Base-by-base conservation (phyloP, 2,797 vertebrate genomes). In the Ceyx erithaca region DNA sequence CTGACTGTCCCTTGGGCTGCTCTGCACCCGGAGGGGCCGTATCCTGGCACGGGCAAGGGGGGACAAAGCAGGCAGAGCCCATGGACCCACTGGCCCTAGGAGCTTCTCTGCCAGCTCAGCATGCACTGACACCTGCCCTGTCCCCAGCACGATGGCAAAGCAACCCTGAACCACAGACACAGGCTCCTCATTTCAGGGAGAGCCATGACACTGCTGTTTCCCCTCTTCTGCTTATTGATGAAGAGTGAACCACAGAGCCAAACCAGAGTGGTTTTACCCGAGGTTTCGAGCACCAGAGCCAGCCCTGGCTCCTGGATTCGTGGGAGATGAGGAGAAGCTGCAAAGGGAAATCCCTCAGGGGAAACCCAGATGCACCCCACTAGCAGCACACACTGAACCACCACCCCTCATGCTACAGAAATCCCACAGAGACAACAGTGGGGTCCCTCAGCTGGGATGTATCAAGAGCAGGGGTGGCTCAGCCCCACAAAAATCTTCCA, bases 241-340 rank as follows among this genome's bases (percentile, higher is more conserved):
- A 76, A 59, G 55, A 72, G 7, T 21, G 22, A 85, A 69, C 41
- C 46, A n/a, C 1, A 0, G 45, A 15, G 72, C 41, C 77, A 33
- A 69, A 63, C 25, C 2, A 1, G 25, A 55, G 72, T 4, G 3
- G 14, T 1, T 70, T 75, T 6, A 54, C 58, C 67, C 1, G 0
- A 43, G 49, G 45, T 17, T 81, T 22, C 10, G 67, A 22, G 48
- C n/a, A 6, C 7, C 2, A 0, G 49, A 61, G 12, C 70, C 62
- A 14, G 7, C 4, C 35, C 67, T 28, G 20, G 48, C 75, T 58
- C 31, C 12, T 9, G 75, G 62, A 70, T 26, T 11, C 15, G 3
- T 0, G 0, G 28, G n/a, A 41, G 19, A 8, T 15, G 45, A 7
- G 0, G 2, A 31, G 45, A 7, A 12, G 17, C 31, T 16, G 20